Evolutionary conservation across 2,888 invertebrate genomes (phyloP).

Genomic region (Ditula angustiorana): DNA sequence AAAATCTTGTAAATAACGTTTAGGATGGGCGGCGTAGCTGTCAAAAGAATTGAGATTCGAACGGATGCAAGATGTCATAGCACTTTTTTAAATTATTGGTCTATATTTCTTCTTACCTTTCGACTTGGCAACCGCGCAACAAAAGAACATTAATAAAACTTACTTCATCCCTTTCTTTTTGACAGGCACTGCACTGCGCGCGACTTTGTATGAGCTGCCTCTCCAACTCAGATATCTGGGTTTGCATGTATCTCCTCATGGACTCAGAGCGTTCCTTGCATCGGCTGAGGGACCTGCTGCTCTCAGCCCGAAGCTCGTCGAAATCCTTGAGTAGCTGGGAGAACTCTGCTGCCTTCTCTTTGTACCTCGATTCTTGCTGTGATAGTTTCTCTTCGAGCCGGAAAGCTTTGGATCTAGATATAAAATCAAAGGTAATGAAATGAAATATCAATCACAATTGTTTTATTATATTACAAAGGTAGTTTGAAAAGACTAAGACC

Average conservation of each 20-base stretch:
- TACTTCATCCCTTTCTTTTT: conserved; percentile 77
- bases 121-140: too few relatives aligned
- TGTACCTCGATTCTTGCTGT: conserved; percentile 60
- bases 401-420: conserved; percentile 56
- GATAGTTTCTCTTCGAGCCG: conserved; percentile 67
- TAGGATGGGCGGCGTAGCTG: too few relatives aligned
- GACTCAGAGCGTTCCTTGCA: conserved; percentile 69
- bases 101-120: too few relatives aligned
- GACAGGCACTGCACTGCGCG: conserved; percentile 68
- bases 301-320: conserved; percentile 66
- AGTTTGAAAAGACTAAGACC: too few relatives aligned
- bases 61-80: too few relatives aligned
- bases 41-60: too few relatives aligned
- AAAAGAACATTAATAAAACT: conserved; percentile 8
- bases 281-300: conserved; percentile 55
- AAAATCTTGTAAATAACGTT: too few relatives aligned
- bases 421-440: background rate
- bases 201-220: conserved; percentile 72
- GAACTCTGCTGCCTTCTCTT: conserved; percentile 65
- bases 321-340: conserved; percentile 58
- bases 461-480: too few relatives aligned
- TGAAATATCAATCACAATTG: too few relatives aligned
- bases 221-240: conserved; percentile 73
- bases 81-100: too few relatives aligned
- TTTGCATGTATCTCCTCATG: conserved; percentile 67